phyloP scores from a whole-genome alignment of 2,113 vertebrate genomes.

The Hippocampus mohnikei region DNA sequence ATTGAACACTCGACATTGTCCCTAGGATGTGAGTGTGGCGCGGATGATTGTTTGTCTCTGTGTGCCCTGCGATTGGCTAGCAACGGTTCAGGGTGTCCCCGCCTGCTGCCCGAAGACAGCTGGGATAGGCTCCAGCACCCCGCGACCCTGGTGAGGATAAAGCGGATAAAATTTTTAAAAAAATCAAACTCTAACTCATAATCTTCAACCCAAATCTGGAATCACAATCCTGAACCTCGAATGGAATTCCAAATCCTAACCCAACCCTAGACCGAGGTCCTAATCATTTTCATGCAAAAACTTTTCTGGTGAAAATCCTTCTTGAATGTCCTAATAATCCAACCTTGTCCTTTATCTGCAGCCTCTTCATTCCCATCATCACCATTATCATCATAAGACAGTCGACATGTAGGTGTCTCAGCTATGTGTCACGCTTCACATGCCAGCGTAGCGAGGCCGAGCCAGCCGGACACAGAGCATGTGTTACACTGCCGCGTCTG shows the following conservation, averaged over 20 bases:
- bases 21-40: no score
- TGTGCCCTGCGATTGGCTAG: no score
- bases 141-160: no score
- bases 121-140: no score
- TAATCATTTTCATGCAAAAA: background rate
- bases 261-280: background rate
- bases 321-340: background rate
- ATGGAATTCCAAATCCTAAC: background rate
- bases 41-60: no score
- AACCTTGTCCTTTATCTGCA: background rate
- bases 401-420: constrained; percentile 69
- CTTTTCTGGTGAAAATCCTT: background rate
- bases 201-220: no score
- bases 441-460: constrained; percentile 69
- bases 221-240: no score
- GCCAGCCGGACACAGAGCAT: constrained; percentile 65
- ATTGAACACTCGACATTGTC: no score
- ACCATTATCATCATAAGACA: constrained; percentile 58
- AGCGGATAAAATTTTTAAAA: no score
- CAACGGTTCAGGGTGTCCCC: no score
- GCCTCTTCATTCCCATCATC: background rate
- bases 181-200: no score
- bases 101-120: no score
- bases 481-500: constrained; percentile 70
- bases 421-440: constrained; percentile 71